phyloP scores from a whole-genome alignment of 2,113 vertebrate genomes.

The Lampris incognitus region DNA sequence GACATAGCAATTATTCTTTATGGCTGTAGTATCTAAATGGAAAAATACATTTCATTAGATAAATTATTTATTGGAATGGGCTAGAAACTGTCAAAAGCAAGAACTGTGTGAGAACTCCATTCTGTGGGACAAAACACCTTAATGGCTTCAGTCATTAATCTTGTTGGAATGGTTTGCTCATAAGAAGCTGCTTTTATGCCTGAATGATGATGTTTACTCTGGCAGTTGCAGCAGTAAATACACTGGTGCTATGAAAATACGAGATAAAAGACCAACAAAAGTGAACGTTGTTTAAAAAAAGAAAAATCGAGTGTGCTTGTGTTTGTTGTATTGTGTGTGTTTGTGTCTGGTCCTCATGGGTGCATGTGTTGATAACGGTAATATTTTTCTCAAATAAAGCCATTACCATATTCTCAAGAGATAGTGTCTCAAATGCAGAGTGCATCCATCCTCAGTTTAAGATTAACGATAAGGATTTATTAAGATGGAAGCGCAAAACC shows the following conservation, averaged over 20 bases:
- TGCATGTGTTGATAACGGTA: conserved; percentile 51
- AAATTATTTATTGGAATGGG: conserved; percentile 45
- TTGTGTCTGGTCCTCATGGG: conserved; percentile 48
- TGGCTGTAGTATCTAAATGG: conserved; percentile 40
- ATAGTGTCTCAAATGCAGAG: conserved; percentile 43
- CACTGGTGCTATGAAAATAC: conserved; percentile 22
- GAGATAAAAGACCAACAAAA: conserved; percentile 40
- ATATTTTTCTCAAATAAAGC: conserved; percentile 59
- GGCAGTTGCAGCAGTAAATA: conserved; percentile 41
- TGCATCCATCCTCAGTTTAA: conserved; percentile 55
- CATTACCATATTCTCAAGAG: conserved; percentile 63
- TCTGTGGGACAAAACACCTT: conserved; percentile 47
- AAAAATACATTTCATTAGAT: conserved; percentile 41
- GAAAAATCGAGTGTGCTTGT: conserved; percentile 23
- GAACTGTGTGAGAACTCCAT: conserved; percentile 36
- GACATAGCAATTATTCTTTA: conserved; percentile 52
- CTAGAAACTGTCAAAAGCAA: conserved; percentile 44
- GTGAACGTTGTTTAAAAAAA: conserved; percentile 42
- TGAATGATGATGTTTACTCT: conserved; percentile 31
- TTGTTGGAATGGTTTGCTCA: conserved; percentile 27
- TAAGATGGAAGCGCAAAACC: conserved; percentile 68
- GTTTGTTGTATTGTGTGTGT: conserved; percentile 8
- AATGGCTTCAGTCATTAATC: conserved; percentile 57
- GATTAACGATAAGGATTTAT: conserved; percentile 77
- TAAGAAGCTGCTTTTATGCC: conserved; percentile 40